These are phyloP conservation scores for Habrosyne pyritoides DNA, from an alignment of 2,888 invertebrate genomes.

Conservation along the genomic window DNA sequence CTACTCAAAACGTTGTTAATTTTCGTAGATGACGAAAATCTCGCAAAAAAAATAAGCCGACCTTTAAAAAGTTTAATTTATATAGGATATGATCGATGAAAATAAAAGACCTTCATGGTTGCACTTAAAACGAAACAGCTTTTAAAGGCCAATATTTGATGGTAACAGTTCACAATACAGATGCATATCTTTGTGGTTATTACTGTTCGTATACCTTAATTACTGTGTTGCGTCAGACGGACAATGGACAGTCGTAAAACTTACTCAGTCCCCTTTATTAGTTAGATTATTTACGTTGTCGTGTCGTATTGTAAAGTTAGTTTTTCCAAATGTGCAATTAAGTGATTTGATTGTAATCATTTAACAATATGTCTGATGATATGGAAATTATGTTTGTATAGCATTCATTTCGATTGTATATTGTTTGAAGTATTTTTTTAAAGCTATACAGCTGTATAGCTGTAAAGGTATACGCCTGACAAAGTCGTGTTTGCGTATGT, in stretches of 20 bases:
- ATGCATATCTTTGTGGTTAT: constrained; percentile 44
- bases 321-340: constrained; percentile 6
- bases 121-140: constrained; percentile 2
- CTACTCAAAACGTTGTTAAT: too few species aligned
- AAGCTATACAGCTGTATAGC: background rate
- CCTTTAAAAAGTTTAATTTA: background rate
- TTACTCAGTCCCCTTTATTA: background rate
- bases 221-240: constrained; percentile 22
- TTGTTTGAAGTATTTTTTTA: background rate
- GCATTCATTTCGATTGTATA: background rate
- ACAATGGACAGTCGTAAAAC: constrained; percentile 34
- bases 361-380: background rate
- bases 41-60: too few species aligned
- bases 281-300: background rate
- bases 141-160: background rate
- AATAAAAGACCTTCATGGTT: background rate
- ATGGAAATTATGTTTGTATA: background rate
- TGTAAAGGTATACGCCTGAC: background rate
- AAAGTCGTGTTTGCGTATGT: background rate
- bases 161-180: constrained; percentile 30
- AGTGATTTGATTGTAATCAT: background rate
- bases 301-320: background rate
- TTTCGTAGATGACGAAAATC: too few species aligned
- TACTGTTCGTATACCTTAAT: constrained; percentile 38
- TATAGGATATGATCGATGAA: background rate